Conservation (phyloP, 2,888 invertebrate species). For the Prosopocoilus inquinatus region DNA sequence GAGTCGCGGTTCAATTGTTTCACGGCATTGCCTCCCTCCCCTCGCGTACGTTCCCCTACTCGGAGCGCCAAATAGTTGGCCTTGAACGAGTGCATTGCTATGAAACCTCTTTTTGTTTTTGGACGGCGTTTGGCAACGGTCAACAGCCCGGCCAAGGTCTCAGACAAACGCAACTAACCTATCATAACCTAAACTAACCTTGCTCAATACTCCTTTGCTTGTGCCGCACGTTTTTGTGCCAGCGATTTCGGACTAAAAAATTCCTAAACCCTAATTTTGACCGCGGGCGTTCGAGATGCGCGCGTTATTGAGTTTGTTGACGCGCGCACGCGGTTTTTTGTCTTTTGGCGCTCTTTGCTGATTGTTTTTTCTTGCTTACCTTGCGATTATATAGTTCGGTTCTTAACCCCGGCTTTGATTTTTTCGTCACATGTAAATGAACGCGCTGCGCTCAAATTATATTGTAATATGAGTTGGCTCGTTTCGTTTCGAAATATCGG, state of each 20-base stretch:
- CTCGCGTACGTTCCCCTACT: slow-evolving; percentile 36
- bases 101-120: slow-evolving; percentile 51
- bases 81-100: slow-evolving; percentile 54
- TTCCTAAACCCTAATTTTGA: neutral
- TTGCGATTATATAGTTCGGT: neutral
- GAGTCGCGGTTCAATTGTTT: slow-evolving; percentile 52
- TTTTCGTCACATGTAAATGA: too few relatives aligned
- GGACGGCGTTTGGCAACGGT: slow-evolving; percentile 51
- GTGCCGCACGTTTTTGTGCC: slow-evolving; percentile 24
- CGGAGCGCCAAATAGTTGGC: slow-evolving; percentile 51
- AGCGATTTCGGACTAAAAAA: slow-evolving; percentile 15
- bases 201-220: slow-evolving; percentile 38
- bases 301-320: neutral
- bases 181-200: slow-evolving; percentile 49
- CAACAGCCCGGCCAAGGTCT: slow-evolving; percentile 52
- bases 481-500: too few relatives aligned
- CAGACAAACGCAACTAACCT: slow-evolving; percentile 47
- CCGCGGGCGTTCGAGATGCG: neutral
- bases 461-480: too few relatives aligned
- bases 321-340: too few relatives aligned
- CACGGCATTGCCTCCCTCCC: slow-evolving; percentile 40
- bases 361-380: neutral
- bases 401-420: too few relatives aligned
- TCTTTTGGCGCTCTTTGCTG: too few relatives aligned
- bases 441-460: too few relatives aligned